phyloP scores from a whole-genome alignment of 2,113 vertebrate species.

The Istiophorus platypterus region DNA sequence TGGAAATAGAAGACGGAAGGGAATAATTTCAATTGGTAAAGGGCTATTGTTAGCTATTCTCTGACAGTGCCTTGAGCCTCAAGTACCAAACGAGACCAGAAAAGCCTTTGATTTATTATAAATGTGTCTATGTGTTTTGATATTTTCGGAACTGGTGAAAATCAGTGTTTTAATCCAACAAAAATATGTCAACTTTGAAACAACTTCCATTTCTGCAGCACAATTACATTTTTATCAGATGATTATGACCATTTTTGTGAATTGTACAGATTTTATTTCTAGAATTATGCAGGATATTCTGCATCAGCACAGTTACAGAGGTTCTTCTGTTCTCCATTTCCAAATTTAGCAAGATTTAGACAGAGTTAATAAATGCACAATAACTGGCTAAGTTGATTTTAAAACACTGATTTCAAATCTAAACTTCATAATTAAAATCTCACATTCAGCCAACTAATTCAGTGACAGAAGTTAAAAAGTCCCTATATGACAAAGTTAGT shows the following conservation, averaged over 20 bases:
- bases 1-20: neutral
- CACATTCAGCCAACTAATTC: neutral
- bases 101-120: neutral
- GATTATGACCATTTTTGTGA: too few relatives aligned
- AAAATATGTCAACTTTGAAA: too few relatives aligned
- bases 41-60: neutral
- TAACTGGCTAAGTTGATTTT: neutral
- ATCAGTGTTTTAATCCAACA: too few relatives aligned
- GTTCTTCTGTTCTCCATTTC: too few relatives aligned
- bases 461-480: neutral
- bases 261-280: too few relatives aligned
- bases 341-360: neutral
- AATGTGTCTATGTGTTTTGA: too few relatives aligned
- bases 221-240: too few relatives aligned
- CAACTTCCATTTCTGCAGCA: too few relatives aligned
- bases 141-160: too few relatives aligned
- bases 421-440: neutral
- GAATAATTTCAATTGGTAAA: neutral
- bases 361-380: neutral
- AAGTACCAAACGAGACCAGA: neutral
- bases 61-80: neutral
- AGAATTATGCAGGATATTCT: too few relatives aligned
- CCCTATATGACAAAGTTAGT: constrained; percentile 14
- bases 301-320: too few relatives aligned
- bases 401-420: neutral